Evolutionary conservation across 2,113 vertebrate species (phyloP), one percentile per base, ranked within the genome.

Genomic region (Ictidomys tridecemlineatus): DNA sequence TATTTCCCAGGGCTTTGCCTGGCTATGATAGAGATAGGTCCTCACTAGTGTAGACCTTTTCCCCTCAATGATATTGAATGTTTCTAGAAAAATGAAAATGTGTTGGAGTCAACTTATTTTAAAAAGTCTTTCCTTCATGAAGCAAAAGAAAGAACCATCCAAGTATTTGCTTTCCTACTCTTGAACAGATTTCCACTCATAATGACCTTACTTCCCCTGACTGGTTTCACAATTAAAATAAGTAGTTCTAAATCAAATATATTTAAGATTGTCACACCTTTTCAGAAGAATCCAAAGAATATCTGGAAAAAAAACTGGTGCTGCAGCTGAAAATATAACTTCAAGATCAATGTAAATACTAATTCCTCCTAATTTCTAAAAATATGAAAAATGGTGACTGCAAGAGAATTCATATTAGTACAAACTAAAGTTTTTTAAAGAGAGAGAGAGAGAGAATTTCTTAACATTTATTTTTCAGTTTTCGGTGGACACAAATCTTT

Each of bases 1-100:
- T 72, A 85, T 85, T 95, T 94, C 24, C 61, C 80, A 94, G 37
- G 42, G 39, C 61, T 95, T 82, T 96, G n/a, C 28, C 80, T 45
- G 89, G 74, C 85, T 86, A 77, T 7, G 77, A 73, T 12, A 89
- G 51, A 92, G 16, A 92, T 0, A 90, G 5, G 34, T 51, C 30
- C 45, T 93, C 30, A 14, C 51, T 82, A 92, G 4, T 77, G 93
- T 86, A 9, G 45, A 96, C 39, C 6, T 79, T 95, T 69, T 69
- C 58, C 39, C 56, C 5, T 95, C 78, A 56, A 34, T n/a, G 56
- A 93, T 95, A 89, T 1, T 85, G 30, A 95, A 70, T 4, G 3
- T 83, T 91, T 80, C 77, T 69, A n/a, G 32, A 5, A 92, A 96
- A 96, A 83, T 92, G 37, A 92, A 89, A 95, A 89, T 77, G 85